Conservation (phyloP, 2,888 invertebrate species). For the Machimus atricapillus region DNA sequence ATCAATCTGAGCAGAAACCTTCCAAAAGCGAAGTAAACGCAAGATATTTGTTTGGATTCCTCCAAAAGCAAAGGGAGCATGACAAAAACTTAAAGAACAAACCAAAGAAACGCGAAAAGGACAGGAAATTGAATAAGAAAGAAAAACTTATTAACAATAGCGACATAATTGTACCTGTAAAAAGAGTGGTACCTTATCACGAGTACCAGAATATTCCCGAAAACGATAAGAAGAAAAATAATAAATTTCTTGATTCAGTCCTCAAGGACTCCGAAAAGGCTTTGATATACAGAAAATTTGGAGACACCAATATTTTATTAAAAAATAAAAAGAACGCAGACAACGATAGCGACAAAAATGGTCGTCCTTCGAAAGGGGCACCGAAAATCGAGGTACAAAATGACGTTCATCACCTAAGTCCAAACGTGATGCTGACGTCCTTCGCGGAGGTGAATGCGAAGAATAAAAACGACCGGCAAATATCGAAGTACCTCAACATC, state of each 20-base stretch:
- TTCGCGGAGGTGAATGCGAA: constrained; percentile 44
- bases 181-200: constrained; percentile 45
- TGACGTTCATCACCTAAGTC: constrained; percentile 36
- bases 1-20: not conserved
- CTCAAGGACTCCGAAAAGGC: constrained; percentile 29
- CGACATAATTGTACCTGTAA: constrained; percentile 46
- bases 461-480: not conserved
- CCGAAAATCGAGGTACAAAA: constrained; percentile 41
- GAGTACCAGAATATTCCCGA: constrained; percentile 49
- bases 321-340: constrained; percentile 44
- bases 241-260: constrained; percentile 16
- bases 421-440: constrained; percentile 46
- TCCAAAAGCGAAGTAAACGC: constrained; percentile 40
- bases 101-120: constrained; percentile 46
- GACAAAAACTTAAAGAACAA: constrained; percentile 46
- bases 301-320: constrained; percentile 48
- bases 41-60: constrained; percentile 46
- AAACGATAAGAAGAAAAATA: constrained; percentile 38
- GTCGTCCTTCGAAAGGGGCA: constrained; percentile 14
- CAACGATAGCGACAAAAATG: not conserved
- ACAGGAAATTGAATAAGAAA: constrained; percentile 37
- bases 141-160: constrained; percentile 37
- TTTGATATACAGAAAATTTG: constrained; percentile 48
- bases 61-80: constrained; percentile 44
- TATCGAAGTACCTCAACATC: constrained; percentile 47